Conservation (phyloP, 2,797 vertebrate genomes). For the Momotus momota region DNA sequence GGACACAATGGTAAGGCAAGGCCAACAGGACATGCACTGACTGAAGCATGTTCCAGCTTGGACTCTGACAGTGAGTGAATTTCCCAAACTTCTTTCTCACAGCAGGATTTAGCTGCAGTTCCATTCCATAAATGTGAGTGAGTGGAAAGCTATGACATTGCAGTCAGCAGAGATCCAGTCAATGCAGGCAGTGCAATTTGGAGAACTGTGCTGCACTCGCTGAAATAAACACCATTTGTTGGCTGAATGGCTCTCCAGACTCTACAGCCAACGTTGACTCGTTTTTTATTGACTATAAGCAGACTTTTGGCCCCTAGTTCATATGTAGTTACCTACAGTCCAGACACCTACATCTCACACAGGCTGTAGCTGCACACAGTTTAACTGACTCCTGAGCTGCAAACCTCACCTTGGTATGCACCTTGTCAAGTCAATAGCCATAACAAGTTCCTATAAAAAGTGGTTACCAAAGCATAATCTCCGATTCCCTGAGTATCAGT, state of each 20-base stretch:
- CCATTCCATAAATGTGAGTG: not conserved
- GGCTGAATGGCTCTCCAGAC: not conserved
- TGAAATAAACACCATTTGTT: not conserved
- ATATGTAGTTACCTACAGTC: not conserved
- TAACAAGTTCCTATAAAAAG: not conserved
- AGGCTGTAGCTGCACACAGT: not conserved
- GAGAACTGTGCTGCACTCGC: not conserved
- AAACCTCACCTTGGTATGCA: not conserved
- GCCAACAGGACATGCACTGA: not conserved
- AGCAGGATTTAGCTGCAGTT: not conserved
- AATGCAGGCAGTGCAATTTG: not conserved
- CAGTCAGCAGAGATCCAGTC: not conserved
- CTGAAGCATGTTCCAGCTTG: not conserved
- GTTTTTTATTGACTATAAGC: not conserved
- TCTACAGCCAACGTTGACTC: not conserved
- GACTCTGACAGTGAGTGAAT: not conserved
- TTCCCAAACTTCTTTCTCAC: not conserved
- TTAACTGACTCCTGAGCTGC: not conserved
- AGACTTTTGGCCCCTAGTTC: not conserved
- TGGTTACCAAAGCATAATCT: not conserved
- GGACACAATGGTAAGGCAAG: not conserved
- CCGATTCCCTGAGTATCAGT: not conserved
- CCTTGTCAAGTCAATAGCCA: not conserved
- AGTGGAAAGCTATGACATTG: not conserved
- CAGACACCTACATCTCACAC: not conserved